These are phyloP conservation scores for Rhynchonycteris naso DNA, from an alignment of 2,797 vertebrate genomes.

Conservation along the genomic window DNA sequence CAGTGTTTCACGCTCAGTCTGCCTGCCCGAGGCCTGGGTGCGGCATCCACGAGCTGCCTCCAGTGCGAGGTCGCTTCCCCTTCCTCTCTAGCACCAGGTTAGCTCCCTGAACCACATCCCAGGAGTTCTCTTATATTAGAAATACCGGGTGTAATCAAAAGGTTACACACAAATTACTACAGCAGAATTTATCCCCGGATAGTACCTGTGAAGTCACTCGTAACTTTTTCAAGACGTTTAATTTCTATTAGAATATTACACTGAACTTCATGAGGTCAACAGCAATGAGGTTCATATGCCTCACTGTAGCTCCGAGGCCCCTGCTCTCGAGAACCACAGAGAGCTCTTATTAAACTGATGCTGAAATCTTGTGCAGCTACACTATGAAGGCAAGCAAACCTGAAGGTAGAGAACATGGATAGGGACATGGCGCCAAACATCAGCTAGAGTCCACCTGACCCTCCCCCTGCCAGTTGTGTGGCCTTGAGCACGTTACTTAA, in stretches of 20 bases:
- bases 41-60: neutral
- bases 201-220: neutral
- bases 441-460: neutral
- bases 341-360: neutral
- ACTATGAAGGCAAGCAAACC: neutral
- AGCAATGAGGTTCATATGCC: rapidly evolving
- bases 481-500: neutral
- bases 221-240: neutral
- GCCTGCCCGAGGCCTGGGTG: rapidly evolving
- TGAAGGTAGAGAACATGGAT: no score
- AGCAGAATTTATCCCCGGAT: neutral
- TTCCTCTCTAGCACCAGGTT: neutral
- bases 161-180: neutral
- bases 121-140: neutral
- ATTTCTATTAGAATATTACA: neutral
- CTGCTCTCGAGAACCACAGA: rapidly evolving
- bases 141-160: neutral
- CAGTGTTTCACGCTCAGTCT: rapidly evolving
- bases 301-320: neutral
- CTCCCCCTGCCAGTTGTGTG: neutral
- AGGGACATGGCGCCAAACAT: rapidly evolving
- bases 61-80: rapidly evolving
- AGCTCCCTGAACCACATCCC: neutral
- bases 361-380: neutral
- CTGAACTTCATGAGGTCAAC: neutral